A percentile compares a stretch with the other conserved stretches of the same genome.
phyloP scores from a whole-genome alignment of 2,797 vertebrate genomes.

The Cheirogaleus major region DNA sequence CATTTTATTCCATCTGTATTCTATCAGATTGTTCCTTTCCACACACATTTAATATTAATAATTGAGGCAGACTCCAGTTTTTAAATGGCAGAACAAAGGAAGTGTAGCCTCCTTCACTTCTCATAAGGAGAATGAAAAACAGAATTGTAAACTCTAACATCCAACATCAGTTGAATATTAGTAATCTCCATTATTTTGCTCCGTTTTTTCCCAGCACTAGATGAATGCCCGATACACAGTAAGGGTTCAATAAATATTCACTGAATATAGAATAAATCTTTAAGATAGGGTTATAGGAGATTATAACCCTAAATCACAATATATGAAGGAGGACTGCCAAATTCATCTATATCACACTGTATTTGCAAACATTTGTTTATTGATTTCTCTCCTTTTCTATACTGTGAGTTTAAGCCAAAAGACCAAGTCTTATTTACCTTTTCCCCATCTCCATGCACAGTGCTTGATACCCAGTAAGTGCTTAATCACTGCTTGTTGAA shows the following conservation, averaged over 20 bases:
- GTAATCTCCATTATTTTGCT: slow-evolving; percentile 18
- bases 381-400: slow-evolving; percentile 1
- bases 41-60: not conserved
- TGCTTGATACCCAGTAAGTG: not conserved
- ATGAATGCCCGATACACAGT: not conserved
- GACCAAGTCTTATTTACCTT: not conserved
- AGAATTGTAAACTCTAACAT: not conserved
- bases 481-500: not conserved
- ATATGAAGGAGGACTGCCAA: slow-evolving; percentile 2
- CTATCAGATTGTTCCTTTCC: not conserved
- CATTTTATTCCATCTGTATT: not conserved
- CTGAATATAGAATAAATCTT: not conserved
- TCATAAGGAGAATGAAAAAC: not conserved
- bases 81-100: slow-evolving; percentile 14
- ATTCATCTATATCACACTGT: not conserved
- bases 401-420: not conserved
- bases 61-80: not conserved
- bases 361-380: not conserved
- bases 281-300: not conserved
- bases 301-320: not conserved
- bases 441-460: not conserved
- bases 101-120: not conserved
- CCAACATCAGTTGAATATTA: not conserved
- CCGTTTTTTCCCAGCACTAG: not conserved
- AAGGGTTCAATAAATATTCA: not conserved